phyloP scores from a whole-genome alignment of 2,113 vertebrate genomes.

The Mungos mungo region DNA sequence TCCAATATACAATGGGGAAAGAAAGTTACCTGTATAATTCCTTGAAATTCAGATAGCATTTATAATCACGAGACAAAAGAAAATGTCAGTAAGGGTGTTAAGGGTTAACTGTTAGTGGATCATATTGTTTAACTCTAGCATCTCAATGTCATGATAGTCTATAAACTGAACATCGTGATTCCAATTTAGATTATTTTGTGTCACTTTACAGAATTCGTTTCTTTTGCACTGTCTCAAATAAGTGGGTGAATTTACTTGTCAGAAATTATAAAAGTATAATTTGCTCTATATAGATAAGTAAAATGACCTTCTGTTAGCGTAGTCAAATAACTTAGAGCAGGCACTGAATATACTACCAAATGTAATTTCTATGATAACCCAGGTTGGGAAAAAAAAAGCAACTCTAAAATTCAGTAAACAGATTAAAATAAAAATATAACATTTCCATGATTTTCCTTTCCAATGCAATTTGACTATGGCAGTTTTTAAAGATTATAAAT shows the following conservation, averaged over 20 bases:
- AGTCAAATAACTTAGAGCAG: not conserved
- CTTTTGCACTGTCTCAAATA: not conserved
- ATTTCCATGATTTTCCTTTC: slow-evolving; percentile 41
- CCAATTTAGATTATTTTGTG: slow-evolving; percentile 11
- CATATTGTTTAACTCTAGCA: not conserved
- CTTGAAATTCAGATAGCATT: not conserved
- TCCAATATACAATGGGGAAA: not conserved
- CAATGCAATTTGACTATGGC: slow-evolving; percentile 25
- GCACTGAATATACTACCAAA: not conserved
- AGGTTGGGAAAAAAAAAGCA: not conserved
- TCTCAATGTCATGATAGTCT: not conserved
- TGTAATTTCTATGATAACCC: slow-evolving; percentile 33
- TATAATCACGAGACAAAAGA: not conserved
- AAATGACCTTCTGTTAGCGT: not conserved
- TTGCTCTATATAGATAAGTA: not conserved
- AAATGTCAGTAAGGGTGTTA: not conserved
- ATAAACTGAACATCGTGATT: not conserved
- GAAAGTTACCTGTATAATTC: not conserved
- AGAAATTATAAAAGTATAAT: slow-evolving; percentile 42
- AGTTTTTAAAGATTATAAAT: slow-evolving; percentile 58
- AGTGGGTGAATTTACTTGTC: not conserved
- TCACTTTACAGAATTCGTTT: slow-evolving; percentile 6
- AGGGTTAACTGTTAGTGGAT: not conserved
- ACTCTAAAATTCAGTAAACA: slow-evolving; percentile 20
- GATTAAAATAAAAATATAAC: slow-evolving; percentile 29